A percentile compares a stretch with the other conserved stretches of the same genome.
These are phyloP conservation scores for Eulithis prunata DNA, from an alignment of 2,888 invertebrate species.

Conservation along the genomic window DNA sequence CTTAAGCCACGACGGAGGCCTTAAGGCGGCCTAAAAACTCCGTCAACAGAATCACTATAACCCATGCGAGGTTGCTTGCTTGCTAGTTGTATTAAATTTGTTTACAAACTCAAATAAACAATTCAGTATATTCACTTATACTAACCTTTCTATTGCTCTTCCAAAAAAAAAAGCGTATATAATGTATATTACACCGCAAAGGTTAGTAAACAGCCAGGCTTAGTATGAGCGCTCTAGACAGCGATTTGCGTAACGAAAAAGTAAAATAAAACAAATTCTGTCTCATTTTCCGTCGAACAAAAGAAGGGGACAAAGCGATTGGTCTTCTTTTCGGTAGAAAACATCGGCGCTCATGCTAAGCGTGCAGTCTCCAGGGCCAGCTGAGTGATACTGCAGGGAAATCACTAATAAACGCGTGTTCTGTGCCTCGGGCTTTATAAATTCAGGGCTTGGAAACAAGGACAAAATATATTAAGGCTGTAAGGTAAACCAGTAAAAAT, in stretches of 20 bases:
- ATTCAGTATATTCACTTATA: constrained; percentile 9
- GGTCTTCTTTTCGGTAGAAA: too few species aligned
- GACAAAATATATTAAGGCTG: constrained; percentile 11
- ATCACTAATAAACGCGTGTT: constrained; percentile 51
- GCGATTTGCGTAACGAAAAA: too few species aligned
- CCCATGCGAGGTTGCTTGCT: too few species aligned
- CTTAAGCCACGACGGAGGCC: too few species aligned
- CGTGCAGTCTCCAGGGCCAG: constrained; percentile 9
- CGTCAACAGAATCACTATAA: too few species aligned
- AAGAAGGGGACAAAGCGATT: too few species aligned
- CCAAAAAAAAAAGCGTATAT: constrained; percentile 17
- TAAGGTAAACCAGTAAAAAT: background rate
- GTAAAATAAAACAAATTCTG: too few species aligned
- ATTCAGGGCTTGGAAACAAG: constrained; percentile 22
- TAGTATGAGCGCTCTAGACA: too few species aligned
- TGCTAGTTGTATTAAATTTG: too few species aligned
- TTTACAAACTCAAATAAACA: constrained; percentile 11
- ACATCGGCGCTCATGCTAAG: too few species aligned
- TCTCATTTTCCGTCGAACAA: too few species aligned
- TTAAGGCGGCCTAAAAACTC: too few species aligned
- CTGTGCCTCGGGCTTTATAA: constrained; percentile 15
- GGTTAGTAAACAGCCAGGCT: background rate
- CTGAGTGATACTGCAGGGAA: constrained; percentile 50
- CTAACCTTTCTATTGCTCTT: constrained; percentile 13
- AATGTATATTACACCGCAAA: constrained; percentile 22